phyloP scores from a whole-genome alignment of 2,888 invertebrate genomes.

The Andrena trimmerana region DNA sequence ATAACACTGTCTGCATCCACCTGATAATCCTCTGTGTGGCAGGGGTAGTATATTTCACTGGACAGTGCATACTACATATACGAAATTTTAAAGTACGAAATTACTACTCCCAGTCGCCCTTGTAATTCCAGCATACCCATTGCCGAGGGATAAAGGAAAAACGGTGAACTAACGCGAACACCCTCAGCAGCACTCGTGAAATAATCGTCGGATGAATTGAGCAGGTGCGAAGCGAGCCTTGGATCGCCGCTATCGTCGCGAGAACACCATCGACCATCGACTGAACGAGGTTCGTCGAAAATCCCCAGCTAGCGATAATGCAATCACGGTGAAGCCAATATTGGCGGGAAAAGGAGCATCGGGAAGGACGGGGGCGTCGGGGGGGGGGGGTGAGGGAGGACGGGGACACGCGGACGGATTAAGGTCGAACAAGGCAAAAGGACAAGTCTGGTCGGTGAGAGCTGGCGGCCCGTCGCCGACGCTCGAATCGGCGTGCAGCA shows the following conservation, averaged over 20 bases:
- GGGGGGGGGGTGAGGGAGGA: not conserved
- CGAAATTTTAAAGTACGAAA: too few relatives aligned
- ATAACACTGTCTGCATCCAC: too few relatives aligned
- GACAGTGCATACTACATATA: too few relatives aligned
- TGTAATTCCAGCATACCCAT: not conserved
- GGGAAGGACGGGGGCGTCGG: not conserved
- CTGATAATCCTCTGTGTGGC: too few relatives aligned
- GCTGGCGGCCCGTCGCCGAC: not conserved
- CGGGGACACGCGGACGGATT: slow-evolving; percentile 37
- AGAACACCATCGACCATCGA: slow-evolving; percentile 22
- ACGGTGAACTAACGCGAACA: not conserved
- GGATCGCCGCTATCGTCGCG: not conserved
- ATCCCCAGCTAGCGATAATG: slow-evolving; percentile 35
- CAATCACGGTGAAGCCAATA: slow-evolving; percentile 29
- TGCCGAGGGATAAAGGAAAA: too few relatives aligned
- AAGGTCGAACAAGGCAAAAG: slow-evolving; percentile 43
- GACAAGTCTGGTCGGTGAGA: not conserved
- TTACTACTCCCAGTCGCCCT: too few relatives aligned
- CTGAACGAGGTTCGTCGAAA: slow-evolving; percentile 29
- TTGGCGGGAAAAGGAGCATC: slow-evolving; percentile 36
- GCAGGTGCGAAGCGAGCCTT: slow-evolving; percentile 3
- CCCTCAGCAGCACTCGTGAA: not conserved
- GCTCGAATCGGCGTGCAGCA: slow-evolving; percentile 1
- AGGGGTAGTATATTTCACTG: too few relatives aligned
- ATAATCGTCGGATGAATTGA: slow-evolving; percentile 36